phyloP scores from a whole-genome alignment of 2,113 vertebrate species.

The Mirza zaza region DNA sequence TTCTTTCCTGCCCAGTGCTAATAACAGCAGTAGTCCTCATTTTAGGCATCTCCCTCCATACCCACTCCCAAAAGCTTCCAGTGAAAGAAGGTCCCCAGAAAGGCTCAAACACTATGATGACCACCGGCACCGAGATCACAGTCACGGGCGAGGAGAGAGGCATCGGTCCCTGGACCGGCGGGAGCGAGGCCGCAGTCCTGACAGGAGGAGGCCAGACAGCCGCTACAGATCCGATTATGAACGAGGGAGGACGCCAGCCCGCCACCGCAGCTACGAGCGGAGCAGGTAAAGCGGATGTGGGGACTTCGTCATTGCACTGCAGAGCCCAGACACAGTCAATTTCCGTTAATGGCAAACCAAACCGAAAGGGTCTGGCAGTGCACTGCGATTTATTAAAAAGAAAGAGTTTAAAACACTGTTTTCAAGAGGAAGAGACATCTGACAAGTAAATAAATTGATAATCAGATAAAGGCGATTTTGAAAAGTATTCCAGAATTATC shows the following conservation, averaged over 20 bases:
- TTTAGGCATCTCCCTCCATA: constrained; percentile 89
- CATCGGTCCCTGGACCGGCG: constrained; percentile 90
- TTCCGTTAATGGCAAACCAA: background rate
- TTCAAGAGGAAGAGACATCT: background rate
- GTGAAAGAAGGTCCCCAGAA: constrained; percentile 89
- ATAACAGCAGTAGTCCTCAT: constrained; percentile 80
- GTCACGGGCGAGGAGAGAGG: constrained; percentile 86
- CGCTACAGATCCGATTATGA: constrained; percentile 91
- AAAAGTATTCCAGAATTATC: background rate
- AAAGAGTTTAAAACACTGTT: background rate
- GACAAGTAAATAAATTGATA: background rate
- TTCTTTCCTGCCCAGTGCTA: constrained; percentile 84
- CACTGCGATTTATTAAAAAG: background rate
- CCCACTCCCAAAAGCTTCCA: constrained; percentile 85
- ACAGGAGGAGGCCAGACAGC: constrained; percentile 86
- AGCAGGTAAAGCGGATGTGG: constrained; percentile 86
- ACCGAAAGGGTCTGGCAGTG: background rate
- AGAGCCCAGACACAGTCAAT: fast-evolving
- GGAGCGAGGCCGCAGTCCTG: constrained; percentile 91
- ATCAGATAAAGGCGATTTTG: constrained; percentile 19
- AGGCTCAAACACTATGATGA: constrained; percentile 90
- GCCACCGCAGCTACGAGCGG: constrained; percentile 92
- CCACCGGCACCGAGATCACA: constrained; percentile 89
- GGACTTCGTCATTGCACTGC: too few relatives aligned
- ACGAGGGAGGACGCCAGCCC: constrained; percentile 86